Evolutionary conservation across 1,140 invertebrate genomes (phyloP), one percentile per base, ranked within the genome.

Genomic region (Amphibalanus amphitrite): DNA sequence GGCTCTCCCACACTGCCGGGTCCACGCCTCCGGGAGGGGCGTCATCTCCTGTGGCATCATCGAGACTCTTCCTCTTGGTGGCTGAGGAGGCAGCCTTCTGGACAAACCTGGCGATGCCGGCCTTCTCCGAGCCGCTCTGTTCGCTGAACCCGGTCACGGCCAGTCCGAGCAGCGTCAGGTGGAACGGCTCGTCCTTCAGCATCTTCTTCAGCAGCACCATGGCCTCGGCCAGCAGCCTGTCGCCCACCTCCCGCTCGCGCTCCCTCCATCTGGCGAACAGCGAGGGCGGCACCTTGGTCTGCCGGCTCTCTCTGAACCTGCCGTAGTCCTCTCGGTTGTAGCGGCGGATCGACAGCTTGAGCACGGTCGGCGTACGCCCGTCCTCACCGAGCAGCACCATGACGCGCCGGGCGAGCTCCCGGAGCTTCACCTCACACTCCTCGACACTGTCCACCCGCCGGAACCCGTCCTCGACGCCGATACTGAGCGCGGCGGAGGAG

Each of bases 101-200:
- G 71, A 86, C 81, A 72, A 65, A 71, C 67, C 83, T 85, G 70
- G 87, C 83, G 72, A 89, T 82, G 0, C 87, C 87, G 76, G 87
- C 29, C 17, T 80, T 81, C 76, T 83, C 82, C 0, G 85, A 85
- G 26, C 82, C 84, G 75, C 84, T 84, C 67, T 84, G 82, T 76
- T 90, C 88, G 73, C 86, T 85, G 74, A 90, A 90, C 78, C 90
- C 90, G 3, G 87, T 88, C 77, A 90, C 90, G 23, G 88, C 87
- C 74, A 91, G 80, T 29, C 89, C 89, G 59, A 91, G 79, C 59
- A 90, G 79, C 13, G 88, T 90, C 73, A 91, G 84, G 79, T 89
- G 88, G 80, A 90, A 90, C 70, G 87, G 86, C 80, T 88, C 87
- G 71, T 86, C 82, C 76, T 89, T 84, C 68, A 90, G 85, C 70